A percentile compares a stretch with the other conserved stretches of the same genome.
Evolutionary conservation across 2,888 invertebrate genomes (phyloP).

Genomic region (Ptychoptera albimana): DNA sequence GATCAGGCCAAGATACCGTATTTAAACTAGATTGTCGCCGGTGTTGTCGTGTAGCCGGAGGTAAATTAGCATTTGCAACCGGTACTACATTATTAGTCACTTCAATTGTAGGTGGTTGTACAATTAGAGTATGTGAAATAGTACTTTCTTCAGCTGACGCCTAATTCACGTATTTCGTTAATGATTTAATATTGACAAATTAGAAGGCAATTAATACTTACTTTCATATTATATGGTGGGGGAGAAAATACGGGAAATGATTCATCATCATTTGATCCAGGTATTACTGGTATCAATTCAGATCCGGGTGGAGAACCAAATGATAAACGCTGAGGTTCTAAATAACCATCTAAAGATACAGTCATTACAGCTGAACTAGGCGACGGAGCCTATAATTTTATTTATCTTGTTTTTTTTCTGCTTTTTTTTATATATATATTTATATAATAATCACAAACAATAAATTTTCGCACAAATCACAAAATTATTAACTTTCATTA

Average conservation of each 20-base stretch:
- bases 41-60: slow-evolving; percentile 14
- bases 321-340: slow-evolving; percentile 70
- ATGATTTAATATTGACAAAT: too few species aligned
- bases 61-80: slow-evolving; percentile 12
- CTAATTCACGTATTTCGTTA: too few species aligned
- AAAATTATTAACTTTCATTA: too few species aligned
- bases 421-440: too few species aligned
- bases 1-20: slow-evolving; percentile 31
- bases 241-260: slow-evolving; percentile 77
- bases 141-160: slow-evolving; percentile 1
- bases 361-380: slow-evolving; percentile 76
- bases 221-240: slow-evolving; percentile 39
- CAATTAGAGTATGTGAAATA: slow-evolving; percentile 1
- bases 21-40: slow-evolving; percentile 27
- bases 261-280: slow-evolving; percentile 56
- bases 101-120: neutral
- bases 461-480: too few species aligned
- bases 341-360: slow-evolving; percentile 68
- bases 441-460: too few species aligned
- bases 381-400: slow-evolving; percentile 40
- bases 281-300: slow-evolving; percentile 47
- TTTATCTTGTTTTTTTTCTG: too few species aligned
- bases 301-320: slow-evolving; percentile 64
- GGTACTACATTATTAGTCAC: neutral
- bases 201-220: too few species aligned